Base-by-base conservation (phyloP, 1,140 invertebrate genomes). In the Cherax quadricarinatus region DNA sequence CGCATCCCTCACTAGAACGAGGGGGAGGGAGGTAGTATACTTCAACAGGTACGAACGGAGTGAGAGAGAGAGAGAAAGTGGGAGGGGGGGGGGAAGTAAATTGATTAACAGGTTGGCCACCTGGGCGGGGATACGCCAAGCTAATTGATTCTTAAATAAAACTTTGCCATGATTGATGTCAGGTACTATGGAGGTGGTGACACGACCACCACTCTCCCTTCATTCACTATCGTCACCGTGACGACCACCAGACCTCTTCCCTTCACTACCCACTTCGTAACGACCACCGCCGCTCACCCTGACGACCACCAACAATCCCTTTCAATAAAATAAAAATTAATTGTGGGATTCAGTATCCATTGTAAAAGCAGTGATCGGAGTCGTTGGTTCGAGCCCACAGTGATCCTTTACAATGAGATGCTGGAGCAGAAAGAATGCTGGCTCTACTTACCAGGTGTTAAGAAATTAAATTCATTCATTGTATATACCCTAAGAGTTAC, bases 121-220 rank as follows among this genome's bases (percentile, higher is more conserved):
- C 48, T 30, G n/a, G 21, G 16, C 16, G 79, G 79, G 12, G 48
- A 16, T 21, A 16, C 79, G 16, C 7, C 10, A 53, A 81, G 79
- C 79, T 81, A 81, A 81, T 79, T 81, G 79, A 81, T 3, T 81
- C 79, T 81, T 81, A 21, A 4, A 51, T 81, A 81, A 81, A 81
- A 81, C 10, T 24, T 48, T 30, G 21, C 78, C 70, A 87, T 87
- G 85, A 87, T 87, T 87, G 78, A 87, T 66, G 48, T 14, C 49
- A 18, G 41, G 70, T 87, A 87, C 30, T 86, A 66, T 86, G 41
- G 14, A 24, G 30, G 60, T 30, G 85, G 66, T 86, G 85, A 87
- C 85, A 87, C 73, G 5, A 48, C 12, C 85, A 87, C 85, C 85
- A 24, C 70, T 41, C 48, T 18, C 30, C 81, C 10, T 48, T 12